These are phyloP conservation scores for Channallabes apus DNA, from an alignment of 2,797 vertebrate species.

Conservation along the genomic window DNA sequence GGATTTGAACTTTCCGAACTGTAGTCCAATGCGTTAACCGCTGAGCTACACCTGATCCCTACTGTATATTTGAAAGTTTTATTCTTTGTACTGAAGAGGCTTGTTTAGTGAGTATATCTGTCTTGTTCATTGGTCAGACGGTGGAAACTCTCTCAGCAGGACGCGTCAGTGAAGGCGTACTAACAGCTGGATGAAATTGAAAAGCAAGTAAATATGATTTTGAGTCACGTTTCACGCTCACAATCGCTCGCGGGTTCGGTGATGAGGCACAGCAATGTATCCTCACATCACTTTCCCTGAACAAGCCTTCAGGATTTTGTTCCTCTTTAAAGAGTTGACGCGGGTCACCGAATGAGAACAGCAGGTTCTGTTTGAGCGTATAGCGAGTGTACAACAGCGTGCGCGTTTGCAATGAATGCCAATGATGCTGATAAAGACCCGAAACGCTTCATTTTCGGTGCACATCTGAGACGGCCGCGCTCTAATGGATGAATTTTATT, in stretches of 20 bases:
- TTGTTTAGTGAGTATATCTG: not conserved
- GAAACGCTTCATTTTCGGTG: slow-evolving; percentile 28
- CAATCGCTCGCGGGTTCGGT: not conserved
- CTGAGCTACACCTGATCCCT: too few species aligned
- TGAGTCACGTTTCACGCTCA: not conserved
- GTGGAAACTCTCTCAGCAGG: not conserved
- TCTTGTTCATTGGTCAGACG: not conserved
- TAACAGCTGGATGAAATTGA: not conserved
- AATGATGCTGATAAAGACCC: slow-evolving; percentile 30
- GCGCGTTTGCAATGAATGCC: slow-evolving; percentile 31
- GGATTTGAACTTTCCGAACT: too few species aligned
- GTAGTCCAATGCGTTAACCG: too few species aligned
- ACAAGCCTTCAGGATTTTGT: not conserved
- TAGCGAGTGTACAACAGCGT: not conserved
- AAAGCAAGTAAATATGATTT: not conserved
- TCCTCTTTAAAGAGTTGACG: not conserved
- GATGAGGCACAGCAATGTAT: not conserved
- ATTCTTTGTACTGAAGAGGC: too few species aligned
- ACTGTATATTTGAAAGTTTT: too few species aligned
- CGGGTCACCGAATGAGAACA: not conserved
- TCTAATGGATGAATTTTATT: slow-evolving; percentile 41
- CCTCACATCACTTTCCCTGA: not conserved
- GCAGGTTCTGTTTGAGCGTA: not conserved
- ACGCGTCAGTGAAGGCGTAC: not conserved
- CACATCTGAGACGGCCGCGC: slow-evolving; percentile 9